Evolutionary conservation across 2,888 invertebrate species (phyloP).

Genomic region (Drosophila seclusa): DNA sequence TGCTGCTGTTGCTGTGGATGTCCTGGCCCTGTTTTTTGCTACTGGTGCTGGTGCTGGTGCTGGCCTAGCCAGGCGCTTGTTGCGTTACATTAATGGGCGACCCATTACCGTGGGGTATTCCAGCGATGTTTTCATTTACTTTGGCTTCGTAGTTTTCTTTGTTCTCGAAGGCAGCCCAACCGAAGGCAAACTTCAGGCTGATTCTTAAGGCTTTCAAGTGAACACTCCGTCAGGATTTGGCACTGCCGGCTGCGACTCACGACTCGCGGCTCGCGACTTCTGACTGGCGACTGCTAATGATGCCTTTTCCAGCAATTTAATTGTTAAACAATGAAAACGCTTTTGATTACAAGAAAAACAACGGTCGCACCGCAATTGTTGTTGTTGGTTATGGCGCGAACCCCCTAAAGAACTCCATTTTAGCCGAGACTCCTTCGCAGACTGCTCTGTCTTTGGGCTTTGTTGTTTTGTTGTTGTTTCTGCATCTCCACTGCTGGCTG

Average conservation of each 20-base stretch:
- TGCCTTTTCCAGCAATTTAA: conserved; percentile 81
- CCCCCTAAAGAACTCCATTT: conserved; percentile 9
- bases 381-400: conserved; percentile 12
- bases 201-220: conserved; percentile 57
- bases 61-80: conserved; percentile 27
- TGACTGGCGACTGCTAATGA: conserved; percentile 69
- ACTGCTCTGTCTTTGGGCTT: conserved; percentile 4
- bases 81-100: conserved; percentile 64
- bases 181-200: conserved; percentile 6
- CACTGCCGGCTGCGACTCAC: conserved; percentile 24
- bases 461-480: conserved; percentile 43
- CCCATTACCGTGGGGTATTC: conserved; percentile 77
- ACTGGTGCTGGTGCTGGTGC: not conserved
- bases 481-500: conserved; percentile 3
- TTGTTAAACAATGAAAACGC: conserved; percentile 81
- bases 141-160: conserved; percentile 49
- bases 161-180: conserved; percentile 39
- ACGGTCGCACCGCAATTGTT: conserved; percentile 43
- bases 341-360: conserved; percentile 79
- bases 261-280: conserved; percentile 22
- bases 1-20: not conserved
- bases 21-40: not conserved
- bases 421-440: not conserved
- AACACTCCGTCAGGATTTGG: conserved; percentile 49
- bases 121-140: conserved; percentile 67